Evolutionary conservation across 2,888 invertebrate species (phyloP).

Genomic region (Automeris io): DNA sequence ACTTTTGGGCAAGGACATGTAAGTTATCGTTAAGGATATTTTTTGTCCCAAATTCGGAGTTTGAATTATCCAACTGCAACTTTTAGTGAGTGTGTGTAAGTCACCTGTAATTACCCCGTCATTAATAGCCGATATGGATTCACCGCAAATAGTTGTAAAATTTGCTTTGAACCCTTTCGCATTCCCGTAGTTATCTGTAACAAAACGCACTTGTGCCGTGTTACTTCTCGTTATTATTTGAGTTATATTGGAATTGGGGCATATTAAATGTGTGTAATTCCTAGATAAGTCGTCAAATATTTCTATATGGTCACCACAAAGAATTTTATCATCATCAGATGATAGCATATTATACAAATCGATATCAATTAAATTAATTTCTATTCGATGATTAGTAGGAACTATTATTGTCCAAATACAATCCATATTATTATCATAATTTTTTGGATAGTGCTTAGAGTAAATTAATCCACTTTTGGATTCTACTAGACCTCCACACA

Average conservation of each 20-base stretch:
- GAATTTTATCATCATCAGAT: constrained; percentile 24
- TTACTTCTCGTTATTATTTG: constrained; percentile 77
- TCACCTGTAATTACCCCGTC: constrained; percentile 74
- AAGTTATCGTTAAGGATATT: constrained; percentile 82
- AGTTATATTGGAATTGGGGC: constrained; percentile 44
- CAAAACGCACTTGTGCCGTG: constrained; percentile 80
- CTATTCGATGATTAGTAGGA: constrained; percentile 80
- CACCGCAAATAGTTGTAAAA: constrained; percentile 83
- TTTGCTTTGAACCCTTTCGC: constrained; percentile 88
- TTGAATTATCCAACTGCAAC: constrained; percentile 85
- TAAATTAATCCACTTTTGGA: constrained; percentile 80
- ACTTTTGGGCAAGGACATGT: constrained; percentile 62
- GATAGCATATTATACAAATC: constrained; percentile 62
- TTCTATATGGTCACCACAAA: constrained; percentile 43
- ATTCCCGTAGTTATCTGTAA: constrained; percentile 71
- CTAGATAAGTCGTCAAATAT: constrained; percentile 50
- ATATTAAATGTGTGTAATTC: constrained; percentile 70
- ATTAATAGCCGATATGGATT: constrained; percentile 70
- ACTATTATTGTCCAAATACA: constrained; percentile 88
- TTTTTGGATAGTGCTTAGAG: constrained; percentile 89
- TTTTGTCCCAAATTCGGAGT: constrained; percentile 76
- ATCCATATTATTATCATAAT: constrained; percentile 83
- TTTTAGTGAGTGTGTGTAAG: constrained; percentile 44
- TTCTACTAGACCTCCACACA: constrained; percentile 85
- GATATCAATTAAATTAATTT: constrained; percentile 82